These are phyloP conservation scores for Euborellia annulipes DNA, from an alignment of 1,140 invertebrate genomes.

Conservation along the genomic window DNA sequence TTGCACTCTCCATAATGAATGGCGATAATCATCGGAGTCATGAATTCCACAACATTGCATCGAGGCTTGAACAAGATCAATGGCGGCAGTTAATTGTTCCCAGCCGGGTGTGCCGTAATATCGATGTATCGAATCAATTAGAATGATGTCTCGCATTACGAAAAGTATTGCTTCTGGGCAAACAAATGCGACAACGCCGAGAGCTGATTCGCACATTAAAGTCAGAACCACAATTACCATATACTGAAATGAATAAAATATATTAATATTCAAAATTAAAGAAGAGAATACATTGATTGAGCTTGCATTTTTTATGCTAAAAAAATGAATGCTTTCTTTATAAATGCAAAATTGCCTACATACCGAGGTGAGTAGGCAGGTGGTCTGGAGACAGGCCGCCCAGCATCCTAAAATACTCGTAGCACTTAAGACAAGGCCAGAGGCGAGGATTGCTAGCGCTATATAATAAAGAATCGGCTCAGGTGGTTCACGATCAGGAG, in stretches of 20 bases:
- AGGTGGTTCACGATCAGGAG: conserved; percentile 32
- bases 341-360: conserved; percentile 17
- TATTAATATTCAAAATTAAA: conserved; percentile 8
- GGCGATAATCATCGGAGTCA: too few species aligned
- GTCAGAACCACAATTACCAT: conserved; percentile 51
- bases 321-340: too few species aligned
- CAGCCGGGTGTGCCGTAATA: conserved; percentile 57
- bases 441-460: conserved; percentile 41
- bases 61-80: conserved; percentile 54
- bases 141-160: conserved; percentile 42
- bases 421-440: conserved; percentile 46
- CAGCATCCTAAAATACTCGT: conserved; percentile 57
- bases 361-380: conserved; percentile 49
- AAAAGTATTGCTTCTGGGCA: conserved; percentile 64
- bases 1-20: too few species aligned
- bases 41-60: conserved; percentile 21
- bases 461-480: conserved; percentile 60
- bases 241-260: conserved; percentile 39
- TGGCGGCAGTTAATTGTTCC: conserved; percentile 58
- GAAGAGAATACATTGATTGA: too few species aligned
- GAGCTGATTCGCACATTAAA: conserved; percentile 49
- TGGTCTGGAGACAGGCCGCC: conserved; percentile 55
- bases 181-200: conserved; percentile 54
- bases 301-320: too few species aligned
- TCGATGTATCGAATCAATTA: conserved; percentile 51